Conservation (phyloP, 2,113 vertebrate genomes). For the Dendrocopos noguchii region DNA sequence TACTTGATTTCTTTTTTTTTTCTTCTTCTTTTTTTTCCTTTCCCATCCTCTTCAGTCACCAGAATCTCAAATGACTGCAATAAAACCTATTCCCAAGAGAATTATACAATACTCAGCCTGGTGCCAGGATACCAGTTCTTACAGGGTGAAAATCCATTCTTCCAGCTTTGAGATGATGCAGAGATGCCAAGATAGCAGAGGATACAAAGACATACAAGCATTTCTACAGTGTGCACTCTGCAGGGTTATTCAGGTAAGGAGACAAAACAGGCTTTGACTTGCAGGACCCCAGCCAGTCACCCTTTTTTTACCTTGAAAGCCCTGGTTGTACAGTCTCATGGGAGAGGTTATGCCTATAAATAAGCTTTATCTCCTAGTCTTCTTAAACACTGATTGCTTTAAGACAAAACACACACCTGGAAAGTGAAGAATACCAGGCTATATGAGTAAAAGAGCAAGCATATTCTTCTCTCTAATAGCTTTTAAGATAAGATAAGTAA, state of each 20-base stretch:
- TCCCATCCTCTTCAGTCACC: constrained; percentile 29
- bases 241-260: background rate
- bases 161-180: background rate
- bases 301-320: background rate
- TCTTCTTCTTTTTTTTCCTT: background rate
- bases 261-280: background rate
- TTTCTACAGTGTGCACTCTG: background rate
- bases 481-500: background rate
- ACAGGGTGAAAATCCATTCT: constrained; percentile 9
- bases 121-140: background rate
- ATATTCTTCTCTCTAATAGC: background rate
- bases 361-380: background rate
- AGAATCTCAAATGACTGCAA: constrained; percentile 62
- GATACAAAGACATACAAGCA: background rate
- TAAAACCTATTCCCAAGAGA: constrained; percentile 37
- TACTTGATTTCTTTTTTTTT: constrained; percentile 53
- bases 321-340: background rate
- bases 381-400: background rate
- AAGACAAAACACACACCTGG: background rate
- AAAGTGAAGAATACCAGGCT: background rate
- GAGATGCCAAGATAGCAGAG: background rate
- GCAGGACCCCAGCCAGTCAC: background rate
- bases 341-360: background rate
- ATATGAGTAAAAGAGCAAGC: background rate
- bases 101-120: constrained; percentile 25